phyloP scores from a whole-genome alignment of 2,888 invertebrate species.

The Hydroisotoma schaefferi region DNA sequence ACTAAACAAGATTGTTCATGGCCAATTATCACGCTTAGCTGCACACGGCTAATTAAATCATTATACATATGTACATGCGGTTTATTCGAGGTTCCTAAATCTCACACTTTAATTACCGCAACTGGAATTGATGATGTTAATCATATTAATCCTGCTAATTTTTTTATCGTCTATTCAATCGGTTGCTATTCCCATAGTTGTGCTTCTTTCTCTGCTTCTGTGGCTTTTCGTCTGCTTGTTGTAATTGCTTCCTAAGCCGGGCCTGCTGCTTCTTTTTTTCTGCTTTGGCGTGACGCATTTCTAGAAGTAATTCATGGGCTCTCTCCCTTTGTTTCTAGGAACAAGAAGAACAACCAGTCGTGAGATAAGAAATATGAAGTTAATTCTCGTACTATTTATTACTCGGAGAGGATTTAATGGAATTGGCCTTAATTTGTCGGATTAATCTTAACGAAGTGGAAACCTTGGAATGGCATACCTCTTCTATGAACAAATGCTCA shows the following conservation, averaged over 20 bases:
- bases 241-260: neutral
- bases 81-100: conserved; percentile 1
- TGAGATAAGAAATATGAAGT: too few relatives aligned
- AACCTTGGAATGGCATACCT: too few relatives aligned
- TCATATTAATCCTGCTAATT: conserved; percentile 1
- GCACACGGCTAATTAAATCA: conserved; percentile 3
- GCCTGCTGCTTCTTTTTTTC: conserved; percentile 1
- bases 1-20: conserved; percentile 6
- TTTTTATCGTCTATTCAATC: too few relatives aligned
- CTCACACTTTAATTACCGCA: neutral
- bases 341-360: too few relatives aligned
- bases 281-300: neutral
- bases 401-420: too few relatives aligned
- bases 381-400: neutral
- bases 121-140: conserved; percentile 2
- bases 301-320: neutral
- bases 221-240: neutral
- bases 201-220: neutral
- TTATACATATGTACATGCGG: conserved; percentile 6
- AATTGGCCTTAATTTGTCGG: too few relatives aligned
- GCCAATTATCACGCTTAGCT: conserved; percentile 4
- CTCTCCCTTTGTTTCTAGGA: neutral
- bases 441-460: too few relatives aligned
- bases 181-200: neutral
- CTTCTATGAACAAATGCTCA: too few relatives aligned